Evolutionary conservation across 2,888 invertebrate species (phyloP).

Genomic region (Netelia virgata): DNA sequence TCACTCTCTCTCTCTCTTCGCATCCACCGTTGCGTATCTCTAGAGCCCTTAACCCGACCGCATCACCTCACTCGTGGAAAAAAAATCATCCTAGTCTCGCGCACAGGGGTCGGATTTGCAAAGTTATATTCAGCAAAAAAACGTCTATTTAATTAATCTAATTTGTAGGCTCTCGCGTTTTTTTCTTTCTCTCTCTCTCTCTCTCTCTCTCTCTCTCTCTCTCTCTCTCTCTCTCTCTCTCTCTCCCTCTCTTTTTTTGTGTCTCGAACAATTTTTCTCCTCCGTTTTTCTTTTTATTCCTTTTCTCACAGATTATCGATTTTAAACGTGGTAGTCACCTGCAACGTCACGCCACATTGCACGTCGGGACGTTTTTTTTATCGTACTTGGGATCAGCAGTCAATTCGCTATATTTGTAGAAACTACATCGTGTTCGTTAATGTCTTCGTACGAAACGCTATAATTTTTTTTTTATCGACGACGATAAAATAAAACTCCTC

Average conservation of each 20-base stretch:
- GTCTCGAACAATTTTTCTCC: background rate
- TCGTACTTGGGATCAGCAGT: background rate
- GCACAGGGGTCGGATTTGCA: background rate
- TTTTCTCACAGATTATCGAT: constrained; percentile 19
- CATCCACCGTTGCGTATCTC: constrained; percentile 2
- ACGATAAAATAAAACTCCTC: too few relatives aligned
- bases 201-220: too few relatives aligned
- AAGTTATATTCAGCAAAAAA: background rate
- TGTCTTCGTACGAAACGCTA: background rate
- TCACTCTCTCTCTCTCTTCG: constrained; percentile 9
- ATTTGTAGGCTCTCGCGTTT: constrained; percentile 2
- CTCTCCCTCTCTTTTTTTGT: background rate
- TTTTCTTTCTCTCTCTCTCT: background rate
- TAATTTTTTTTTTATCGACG: too few relatives aligned
- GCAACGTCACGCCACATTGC: constrained; percentile 6
- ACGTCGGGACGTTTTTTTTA: background rate
- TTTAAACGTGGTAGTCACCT: constrained; percentile 12
- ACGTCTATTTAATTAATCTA: constrained; percentile 24
- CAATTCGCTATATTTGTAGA: constrained; percentile 12
- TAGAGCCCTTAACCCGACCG: constrained; percentile 41
- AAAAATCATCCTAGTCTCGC: constrained; percentile 2
- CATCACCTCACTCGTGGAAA: constrained; percentile 9
- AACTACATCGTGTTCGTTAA: background rate
- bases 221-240: background rate
- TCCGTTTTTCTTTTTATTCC: background rate